Base-by-base conservation (phyloP, 2,113 vertebrate species). In the Gnathonemus echidnorhynchus region DNA sequence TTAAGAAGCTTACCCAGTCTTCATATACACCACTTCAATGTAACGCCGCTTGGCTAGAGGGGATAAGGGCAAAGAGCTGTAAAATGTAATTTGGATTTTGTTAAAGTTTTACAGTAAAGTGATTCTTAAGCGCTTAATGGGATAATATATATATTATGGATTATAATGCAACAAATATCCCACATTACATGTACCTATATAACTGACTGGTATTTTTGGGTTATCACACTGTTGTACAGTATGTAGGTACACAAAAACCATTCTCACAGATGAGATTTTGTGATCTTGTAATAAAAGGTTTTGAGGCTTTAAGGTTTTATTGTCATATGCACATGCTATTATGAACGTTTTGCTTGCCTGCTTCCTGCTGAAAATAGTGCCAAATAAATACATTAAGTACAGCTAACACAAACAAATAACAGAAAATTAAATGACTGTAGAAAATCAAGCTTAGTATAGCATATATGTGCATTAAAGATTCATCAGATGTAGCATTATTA, bases 111-210 rank as follows among this genome's bases (percentile, higher is more conserved):
- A 50, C n/a, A 50, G 85, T 52, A 87, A 87, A 87, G 85, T 87
- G 85, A 53, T 87, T 87, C n/a, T 52, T 87, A 52, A 87, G 27
- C 10, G 11, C 85, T 85, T 85, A 85, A 84, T 84, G 80, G 80
- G 80, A 84, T 84, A 84, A 45, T 9, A 84, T 49, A 9, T 48
- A 48, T 48, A 21, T 56, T 21, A 56, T 56, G 53, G 19, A 56
- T 56, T 56, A 58, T 58, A 58, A 58, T 24, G 56, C 56, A 58
- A 58, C 56, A 58, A 9, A 58, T 24, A 58, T 58, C 1, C 5
- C 0, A 58, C 53, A 8, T 58, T 58, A 58, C 0, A 6, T 58
- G 7, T 31, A 70, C n/a, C n/a, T 66, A n/a, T 27, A 11, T 66
- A 66, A 66, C 53, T 58, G 21, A 24, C 56, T 24, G 27, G 27